Percentiles rank a stretch among this genome's conserved stretches.
Conservation (phyloP, 92 coral and sea anemone species). For the Parazoanthus swiftii region DNA sequence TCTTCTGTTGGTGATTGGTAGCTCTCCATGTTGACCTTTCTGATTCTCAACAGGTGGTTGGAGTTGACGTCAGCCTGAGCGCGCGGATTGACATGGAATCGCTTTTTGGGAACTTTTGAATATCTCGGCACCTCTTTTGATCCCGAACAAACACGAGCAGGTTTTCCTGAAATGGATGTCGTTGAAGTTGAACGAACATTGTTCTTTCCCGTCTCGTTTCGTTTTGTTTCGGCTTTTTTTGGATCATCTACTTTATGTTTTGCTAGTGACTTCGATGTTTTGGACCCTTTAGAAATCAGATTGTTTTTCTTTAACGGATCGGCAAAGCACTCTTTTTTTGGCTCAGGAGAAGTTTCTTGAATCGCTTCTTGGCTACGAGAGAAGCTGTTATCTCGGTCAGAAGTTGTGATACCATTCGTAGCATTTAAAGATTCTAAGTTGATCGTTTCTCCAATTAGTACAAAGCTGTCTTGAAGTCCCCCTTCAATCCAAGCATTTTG, state of each 20-base stretch:
- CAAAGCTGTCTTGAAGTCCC: slow-evolving; percentile 21
- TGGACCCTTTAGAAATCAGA: background rate
- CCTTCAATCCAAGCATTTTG: slow-evolving; percentile 38
- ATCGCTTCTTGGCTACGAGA: background rate
- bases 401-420: too few species aligned
- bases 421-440: slow-evolving; percentile 44
- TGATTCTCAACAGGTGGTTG: slow-evolving; percentile 35
- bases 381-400: background rate
- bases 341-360: background rate
- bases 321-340: background rate
- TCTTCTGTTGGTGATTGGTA: background rate
- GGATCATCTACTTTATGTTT: background rate
- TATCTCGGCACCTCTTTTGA: background rate
- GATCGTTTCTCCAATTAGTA: slow-evolving; percentile 50
- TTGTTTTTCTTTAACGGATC: background rate
- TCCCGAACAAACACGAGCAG: background rate
- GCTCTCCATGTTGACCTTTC: background rate
- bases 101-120: slow-evolving; percentile 8
- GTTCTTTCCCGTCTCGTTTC: background rate
- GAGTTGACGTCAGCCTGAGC: slow-evolving; percentile 47
- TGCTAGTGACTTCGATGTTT: background rate
- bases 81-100: slow-evolving; percentile 23
- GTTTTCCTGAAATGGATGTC: background rate
- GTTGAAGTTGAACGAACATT: background rate
- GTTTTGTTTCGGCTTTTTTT: background rate